These are phyloP conservation scores for Eugnorisma glareosa DNA, from an alignment of 2,888 invertebrate genomes.

Conservation along the genomic window DNA sequence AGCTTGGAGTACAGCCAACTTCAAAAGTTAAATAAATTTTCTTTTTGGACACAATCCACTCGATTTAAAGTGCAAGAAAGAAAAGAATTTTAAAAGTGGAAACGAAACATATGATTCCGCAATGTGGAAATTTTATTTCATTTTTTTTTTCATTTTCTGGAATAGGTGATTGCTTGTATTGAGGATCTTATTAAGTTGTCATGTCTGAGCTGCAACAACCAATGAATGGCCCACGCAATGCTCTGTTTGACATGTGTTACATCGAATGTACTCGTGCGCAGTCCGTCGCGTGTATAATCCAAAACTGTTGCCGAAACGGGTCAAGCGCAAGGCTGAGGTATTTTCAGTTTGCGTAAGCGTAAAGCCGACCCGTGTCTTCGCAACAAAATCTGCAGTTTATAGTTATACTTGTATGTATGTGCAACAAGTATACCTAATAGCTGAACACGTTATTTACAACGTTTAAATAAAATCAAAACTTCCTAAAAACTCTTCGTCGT, in stretches of 20 bases:
- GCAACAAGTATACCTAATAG: too few species aligned
- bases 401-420: conserved; percentile 5
- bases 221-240: conserved; percentile 13
- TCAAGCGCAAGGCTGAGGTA: conserved; percentile 79
- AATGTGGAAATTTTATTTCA: background rate
- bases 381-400: conserved; percentile 39
- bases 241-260: conserved; percentile 44
- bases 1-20: conserved; percentile 82
- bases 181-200: conserved; percentile 27
- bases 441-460: background rate
- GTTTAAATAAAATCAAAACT: conserved; percentile 18
- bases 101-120: conserved; percentile 1
- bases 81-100: conserved; percentile 38
- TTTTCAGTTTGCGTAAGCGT: conserved; percentile 69
- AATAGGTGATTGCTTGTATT: conserved; percentile 17
- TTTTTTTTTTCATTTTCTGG: conserved; percentile 18
- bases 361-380: conserved; percentile 56
- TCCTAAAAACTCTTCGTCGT: conserved; percentile 7
- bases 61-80: conserved; percentile 49
- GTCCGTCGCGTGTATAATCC: conserved; percentile 43
- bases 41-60: conserved; percentile 72
- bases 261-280: conserved; percentile 30
- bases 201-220: conserved; percentile 30
- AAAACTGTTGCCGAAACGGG: conserved; percentile 65
- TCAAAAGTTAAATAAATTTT: conserved; percentile 74